Percentiles rank a stretch among this genome's conserved stretches.
Conservation (phyloP, 2,888 invertebrate species). For the Hirtodrosophila alboralis region DNA sequence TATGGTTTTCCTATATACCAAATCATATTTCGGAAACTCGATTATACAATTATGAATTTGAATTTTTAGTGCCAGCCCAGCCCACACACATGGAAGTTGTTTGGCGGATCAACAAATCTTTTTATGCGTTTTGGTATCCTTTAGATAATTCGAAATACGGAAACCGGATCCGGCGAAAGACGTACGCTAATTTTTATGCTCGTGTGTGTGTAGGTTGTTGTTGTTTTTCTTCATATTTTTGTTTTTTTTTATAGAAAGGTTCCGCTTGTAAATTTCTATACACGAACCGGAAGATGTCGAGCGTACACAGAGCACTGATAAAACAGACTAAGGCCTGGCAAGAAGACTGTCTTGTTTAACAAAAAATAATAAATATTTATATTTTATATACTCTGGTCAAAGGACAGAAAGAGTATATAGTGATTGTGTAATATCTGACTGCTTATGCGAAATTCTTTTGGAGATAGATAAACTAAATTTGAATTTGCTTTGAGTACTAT, state of each 20-base stretch:
- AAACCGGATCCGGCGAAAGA: conserved; percentile 60
- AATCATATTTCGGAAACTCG: not conserved
- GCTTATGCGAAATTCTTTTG: no score
- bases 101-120: conserved; percentile 61
- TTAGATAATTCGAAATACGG: conserved; percentile 30
- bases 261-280: conserved; percentile 65
- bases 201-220: conserved; percentile 11
- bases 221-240: conserved; percentile 7
- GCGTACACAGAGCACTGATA: conserved; percentile 63
- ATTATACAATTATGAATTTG: not conserved
- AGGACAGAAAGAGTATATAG: no score
- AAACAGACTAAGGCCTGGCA: conserved; percentile 46
- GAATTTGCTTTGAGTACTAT: no score
- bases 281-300: conserved; percentile 62
- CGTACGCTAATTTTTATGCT: conserved; percentile 52
- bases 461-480: no score
- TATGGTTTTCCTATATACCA: no score
- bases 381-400: conserved; percentile 5
- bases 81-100: conserved; percentile 35
- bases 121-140: conserved; percentile 37
- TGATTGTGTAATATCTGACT: no score
- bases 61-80: not conserved
- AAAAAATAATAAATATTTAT: conserved; percentile 16
- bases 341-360: conserved; percentile 37
- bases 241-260: conserved; percentile 48